These are phyloP conservation scores for Pachliopta kotzebuea DNA, from an alignment of 2,888 invertebrate species.

Conservation along the genomic window DNA sequence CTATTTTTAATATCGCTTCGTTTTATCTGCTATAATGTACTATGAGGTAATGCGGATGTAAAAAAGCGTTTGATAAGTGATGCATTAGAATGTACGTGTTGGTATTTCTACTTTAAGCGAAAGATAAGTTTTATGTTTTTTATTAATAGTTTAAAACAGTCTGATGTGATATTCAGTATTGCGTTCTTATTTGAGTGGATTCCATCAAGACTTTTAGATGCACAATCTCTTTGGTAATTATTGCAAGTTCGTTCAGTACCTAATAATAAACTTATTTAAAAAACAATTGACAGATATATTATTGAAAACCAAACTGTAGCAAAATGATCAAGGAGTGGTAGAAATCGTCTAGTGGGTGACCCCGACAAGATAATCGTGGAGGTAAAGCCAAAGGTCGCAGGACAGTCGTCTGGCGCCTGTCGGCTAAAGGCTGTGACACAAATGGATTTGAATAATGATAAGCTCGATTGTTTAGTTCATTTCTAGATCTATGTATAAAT, in stretches of 20 bases:
- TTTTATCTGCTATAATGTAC: slow-evolving; percentile 7
- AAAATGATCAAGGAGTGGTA: background rate
- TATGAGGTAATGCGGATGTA: slow-evolving; percentile 31
- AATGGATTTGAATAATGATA: slow-evolving; percentile 3
- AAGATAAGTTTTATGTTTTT: too few species aligned
- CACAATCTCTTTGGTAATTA: too few species aligned
- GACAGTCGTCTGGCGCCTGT: background rate
- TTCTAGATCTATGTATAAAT: background rate
- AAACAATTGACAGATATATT: background rate
- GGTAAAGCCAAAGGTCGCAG: background rate
- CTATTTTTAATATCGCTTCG: slow-evolving; percentile 15
- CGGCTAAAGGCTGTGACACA: background rate
- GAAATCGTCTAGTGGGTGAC: background rate
- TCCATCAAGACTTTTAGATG: too few species aligned
- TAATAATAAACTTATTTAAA: too few species aligned
- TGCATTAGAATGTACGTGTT: too few species aligned
- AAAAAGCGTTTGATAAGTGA: slow-evolving; percentile 18
- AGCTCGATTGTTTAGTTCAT: slow-evolving; percentile 7
- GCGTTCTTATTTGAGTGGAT: too few species aligned
- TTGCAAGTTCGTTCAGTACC: too few species aligned
- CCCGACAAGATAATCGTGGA: background rate
- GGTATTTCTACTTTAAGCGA: too few species aligned
- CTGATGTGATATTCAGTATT: too few species aligned
- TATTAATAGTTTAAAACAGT: too few species aligned
- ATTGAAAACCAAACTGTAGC: background rate